Evolutionary conservation across 2,888 invertebrate species (phyloP).

Genomic region (Trachelus troglodyta): DNA sequence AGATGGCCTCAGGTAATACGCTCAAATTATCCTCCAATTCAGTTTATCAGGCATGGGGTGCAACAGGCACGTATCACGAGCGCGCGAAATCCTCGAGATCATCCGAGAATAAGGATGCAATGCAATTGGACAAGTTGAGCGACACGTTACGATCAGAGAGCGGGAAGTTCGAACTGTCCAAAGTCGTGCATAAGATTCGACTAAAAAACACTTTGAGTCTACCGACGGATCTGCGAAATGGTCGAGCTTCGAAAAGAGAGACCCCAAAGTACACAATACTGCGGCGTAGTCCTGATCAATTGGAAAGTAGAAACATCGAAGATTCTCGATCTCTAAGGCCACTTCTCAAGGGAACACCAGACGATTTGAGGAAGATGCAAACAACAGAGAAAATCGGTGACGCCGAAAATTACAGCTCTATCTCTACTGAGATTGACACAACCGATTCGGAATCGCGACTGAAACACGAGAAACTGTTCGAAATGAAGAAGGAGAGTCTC

Average conservation of each 20-base stretch:
- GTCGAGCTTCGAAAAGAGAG: slow-evolving; percentile 13
- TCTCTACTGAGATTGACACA: background rate
- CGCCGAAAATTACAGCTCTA: slow-evolving; percentile 1
- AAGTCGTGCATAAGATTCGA: slow-evolving; percentile 23
- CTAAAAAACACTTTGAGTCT: slow-evolving; percentile 22
- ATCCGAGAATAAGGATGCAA: too few species aligned
- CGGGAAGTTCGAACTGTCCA: slow-evolving; percentile 11
- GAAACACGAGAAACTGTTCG: background rate
- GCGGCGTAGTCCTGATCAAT: slow-evolving; percentile 6
- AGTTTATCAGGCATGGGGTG: too few species aligned
- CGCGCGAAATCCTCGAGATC: too few species aligned
- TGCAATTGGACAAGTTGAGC: too few species aligned
- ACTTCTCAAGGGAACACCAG: background rate
- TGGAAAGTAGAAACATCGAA: background rate
- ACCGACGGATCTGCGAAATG: slow-evolving; percentile 18
- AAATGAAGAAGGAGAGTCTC: slow-evolving; percentile 10
- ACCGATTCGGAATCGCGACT: background rate
- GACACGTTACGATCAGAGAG: background rate
- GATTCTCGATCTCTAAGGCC: background rate
- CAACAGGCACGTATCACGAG: too few species aligned
- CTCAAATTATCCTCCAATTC: slow-evolving; percentile 11
- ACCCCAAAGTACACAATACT: slow-evolving; percentile 30
- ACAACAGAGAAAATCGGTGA: background rate
- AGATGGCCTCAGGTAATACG: slow-evolving; percentile 54
- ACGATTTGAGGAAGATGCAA: slow-evolving; percentile 1